phyloP scores from a whole-genome alignment of 2,888 invertebrate genomes.

The Deroplatys truncata region DNA sequence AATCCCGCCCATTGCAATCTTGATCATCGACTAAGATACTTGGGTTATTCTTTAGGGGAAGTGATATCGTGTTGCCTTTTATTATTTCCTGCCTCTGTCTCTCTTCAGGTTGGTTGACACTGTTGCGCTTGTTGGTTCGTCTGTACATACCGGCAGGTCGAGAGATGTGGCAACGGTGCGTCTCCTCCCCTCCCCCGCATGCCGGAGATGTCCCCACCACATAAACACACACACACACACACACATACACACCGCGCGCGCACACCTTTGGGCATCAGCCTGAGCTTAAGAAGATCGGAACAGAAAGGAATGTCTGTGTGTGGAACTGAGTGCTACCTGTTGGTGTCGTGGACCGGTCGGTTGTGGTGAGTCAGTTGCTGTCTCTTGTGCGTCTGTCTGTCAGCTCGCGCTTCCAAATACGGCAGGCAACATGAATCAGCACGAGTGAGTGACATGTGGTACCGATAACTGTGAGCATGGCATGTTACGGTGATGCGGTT shows the following conservation, averaged over 20 bases:
- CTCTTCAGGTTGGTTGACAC: background rate
- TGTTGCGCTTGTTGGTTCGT: background rate
- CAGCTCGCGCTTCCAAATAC: background rate
- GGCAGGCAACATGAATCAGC: background rate
- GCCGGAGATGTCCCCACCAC: background rate
- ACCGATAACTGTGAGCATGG: background rate
- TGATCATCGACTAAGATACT: background rate
- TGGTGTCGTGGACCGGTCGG: background rate
- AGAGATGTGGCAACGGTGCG: background rate
- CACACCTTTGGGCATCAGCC: background rate
- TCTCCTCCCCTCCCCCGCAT: background rate
- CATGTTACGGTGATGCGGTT: background rate
- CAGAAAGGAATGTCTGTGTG: background rate
- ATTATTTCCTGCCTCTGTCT: background rate
- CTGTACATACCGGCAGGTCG: background rate
- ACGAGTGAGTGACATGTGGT: background rate
- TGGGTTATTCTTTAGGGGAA: background rate
- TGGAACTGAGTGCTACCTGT: background rate
- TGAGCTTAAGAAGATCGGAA: background rate
- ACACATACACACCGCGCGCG: background rate
- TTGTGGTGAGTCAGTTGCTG: background rate
- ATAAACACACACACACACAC: background rate
- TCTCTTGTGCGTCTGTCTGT: background rate
- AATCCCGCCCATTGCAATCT: background rate
- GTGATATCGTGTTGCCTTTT: background rate